A percentile compares a stretch with the other conserved stretches of the same genome.
phyloP scores from a whole-genome alignment of 2,797 vertebrate species.

The Rhincodon typus region DNA sequence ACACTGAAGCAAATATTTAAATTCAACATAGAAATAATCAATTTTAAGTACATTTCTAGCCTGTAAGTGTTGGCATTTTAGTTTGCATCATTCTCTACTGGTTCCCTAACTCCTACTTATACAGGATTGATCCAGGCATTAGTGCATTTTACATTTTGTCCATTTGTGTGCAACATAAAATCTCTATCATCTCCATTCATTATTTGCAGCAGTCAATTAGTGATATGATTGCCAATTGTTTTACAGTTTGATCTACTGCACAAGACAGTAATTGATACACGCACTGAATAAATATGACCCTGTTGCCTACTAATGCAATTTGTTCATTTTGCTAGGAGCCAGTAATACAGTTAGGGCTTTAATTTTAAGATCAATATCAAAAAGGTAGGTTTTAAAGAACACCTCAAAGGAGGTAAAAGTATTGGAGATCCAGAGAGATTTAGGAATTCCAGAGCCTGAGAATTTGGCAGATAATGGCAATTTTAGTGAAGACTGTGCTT shows the following conservation, averaged over 20 bases:
- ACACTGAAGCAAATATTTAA: background rate
- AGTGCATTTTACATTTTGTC: background rate
- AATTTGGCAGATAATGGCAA: background rate
- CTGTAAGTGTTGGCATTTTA: background rate
- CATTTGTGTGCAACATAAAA: background rate
- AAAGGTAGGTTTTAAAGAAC: too few species aligned
- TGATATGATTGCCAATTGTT: background rate
- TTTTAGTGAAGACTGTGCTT: background rate
- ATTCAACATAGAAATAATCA: background rate
- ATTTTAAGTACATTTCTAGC: background rate
- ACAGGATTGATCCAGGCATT: background rate
- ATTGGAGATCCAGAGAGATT: background rate
- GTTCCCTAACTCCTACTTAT: background rate
- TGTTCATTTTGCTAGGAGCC: background rate
- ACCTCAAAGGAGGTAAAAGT: background rate
- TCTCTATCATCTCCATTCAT: background rate
- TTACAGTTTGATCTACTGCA: background rate
- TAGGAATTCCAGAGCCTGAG: background rate
- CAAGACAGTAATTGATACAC: background rate
- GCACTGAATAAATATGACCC: background rate
- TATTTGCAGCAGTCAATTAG: background rate
- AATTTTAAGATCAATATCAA: background rate
- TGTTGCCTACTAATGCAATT: background rate
- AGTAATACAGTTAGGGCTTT: background rate
- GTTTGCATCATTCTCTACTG: background rate